Percentiles rank a stretch among this genome's conserved stretches.
Evolutionary conservation across 2,888 invertebrate genomes (phyloP).

Genomic region (Ophraella communa): DNA sequence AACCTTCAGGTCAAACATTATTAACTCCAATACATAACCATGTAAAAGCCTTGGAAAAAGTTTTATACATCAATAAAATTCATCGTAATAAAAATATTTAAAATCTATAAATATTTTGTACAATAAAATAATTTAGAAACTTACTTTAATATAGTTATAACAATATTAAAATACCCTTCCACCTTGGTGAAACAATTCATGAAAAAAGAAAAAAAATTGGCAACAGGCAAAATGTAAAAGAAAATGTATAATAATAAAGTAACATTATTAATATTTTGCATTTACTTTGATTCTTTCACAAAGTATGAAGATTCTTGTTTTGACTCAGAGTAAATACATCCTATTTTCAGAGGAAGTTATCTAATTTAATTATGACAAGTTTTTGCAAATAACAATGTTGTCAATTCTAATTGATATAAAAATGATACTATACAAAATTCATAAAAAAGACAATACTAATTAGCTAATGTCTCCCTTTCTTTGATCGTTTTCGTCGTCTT

Average conservation of each 20-base stretch:
- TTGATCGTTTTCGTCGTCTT: slow-evolving; percentile 64
- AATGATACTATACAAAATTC: slow-evolving; percentile 8
- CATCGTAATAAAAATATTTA: slow-evolving; percentile 48
- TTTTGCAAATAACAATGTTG: slow-evolving; percentile 18
- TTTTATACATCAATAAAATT: slow-evolving; percentile 39
- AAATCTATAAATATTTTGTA: slow-evolving; percentile 57
- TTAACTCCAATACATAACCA: slow-evolving; percentile 30
- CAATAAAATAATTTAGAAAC: slow-evolving; percentile 55
- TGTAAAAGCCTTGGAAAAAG: slow-evolving; percentile 44
- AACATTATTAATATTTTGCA: too few species aligned
- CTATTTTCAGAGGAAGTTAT: too few species aligned
- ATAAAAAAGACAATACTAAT: slow-evolving; percentile 10
- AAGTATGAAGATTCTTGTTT: too few species aligned
- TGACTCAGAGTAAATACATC: too few species aligned
- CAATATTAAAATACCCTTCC: slow-evolving; percentile 50
- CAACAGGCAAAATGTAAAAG: background rate
- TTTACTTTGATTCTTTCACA: too few species aligned
- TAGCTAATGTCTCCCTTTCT: slow-evolving; percentile 62
- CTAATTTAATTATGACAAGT: background rate
- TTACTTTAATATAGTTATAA: slow-evolving; percentile 39
- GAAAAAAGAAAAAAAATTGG: slow-evolving; percentile 20
- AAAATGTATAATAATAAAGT: too few species aligned
- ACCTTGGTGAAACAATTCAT: slow-evolving; percentile 48
- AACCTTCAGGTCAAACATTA: too few species aligned
- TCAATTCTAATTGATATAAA: slow-evolving; percentile 13